Evolutionary conservation across 2,113 vertebrate genomes (phyloP), one percentile per base, ranked within the genome.

Genomic region (Scomber scombrus): DNA sequence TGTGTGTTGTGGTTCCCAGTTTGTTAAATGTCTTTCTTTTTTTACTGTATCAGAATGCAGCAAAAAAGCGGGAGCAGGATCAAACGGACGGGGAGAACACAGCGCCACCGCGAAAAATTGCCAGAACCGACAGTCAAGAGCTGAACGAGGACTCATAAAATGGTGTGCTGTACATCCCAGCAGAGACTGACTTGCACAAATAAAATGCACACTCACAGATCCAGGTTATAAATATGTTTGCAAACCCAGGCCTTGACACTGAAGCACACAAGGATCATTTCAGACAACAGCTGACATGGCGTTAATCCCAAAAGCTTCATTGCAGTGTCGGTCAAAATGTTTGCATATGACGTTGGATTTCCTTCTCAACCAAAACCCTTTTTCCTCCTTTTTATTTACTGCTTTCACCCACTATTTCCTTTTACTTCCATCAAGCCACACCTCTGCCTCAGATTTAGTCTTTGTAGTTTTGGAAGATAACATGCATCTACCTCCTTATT

Each of bases 51-150:
- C 93, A 99, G 97, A 99, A 97, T 6, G 94, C 96, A 16, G 96
- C 96, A 26, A 98, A 98, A 89, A 98, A 97, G 89, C 95, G 97
- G 85, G 98, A 98, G 75, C 97, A 97, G 92, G 97, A 98, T 43
- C 96, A 95, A 70, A 93, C 94, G 34, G 96, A 97, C 57, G 97
- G 95, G 0, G 97, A 97, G 90, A 96, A 95, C 50, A 94, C 94
- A 0, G 96, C 96, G 0, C 97, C 97, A 0, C 97, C 97, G 0
- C 92, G 96, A 54, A 98, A 98, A 89, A 96, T 97, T 26, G 96
- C 96, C 1, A 94, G 97, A 89, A 97, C 95, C 69, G 97, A 97
- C 86, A 96, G 96, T 92, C 95, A 96, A 62, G 97, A 97, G 79
- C 96, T 95, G 92, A 96, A 93, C 0, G 97, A 97, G 88, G 96